Conservation (phyloP, 2,888 invertebrate species). For the Tenthredo mesomela region DNA sequence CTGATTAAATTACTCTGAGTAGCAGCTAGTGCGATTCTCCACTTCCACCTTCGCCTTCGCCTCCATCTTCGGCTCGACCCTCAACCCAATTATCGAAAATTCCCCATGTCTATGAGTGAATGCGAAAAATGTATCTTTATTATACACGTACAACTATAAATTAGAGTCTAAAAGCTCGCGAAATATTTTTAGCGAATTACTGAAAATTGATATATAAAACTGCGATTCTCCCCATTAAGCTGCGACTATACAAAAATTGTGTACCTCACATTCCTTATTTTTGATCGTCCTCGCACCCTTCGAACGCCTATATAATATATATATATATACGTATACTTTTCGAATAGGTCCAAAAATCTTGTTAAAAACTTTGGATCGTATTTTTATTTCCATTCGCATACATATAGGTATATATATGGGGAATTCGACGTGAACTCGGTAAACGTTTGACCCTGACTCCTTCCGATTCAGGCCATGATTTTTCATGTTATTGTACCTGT, state of each 20-base stretch:
- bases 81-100: background rate
- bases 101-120: background rate
- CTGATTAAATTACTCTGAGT: conserved; percentile 37
- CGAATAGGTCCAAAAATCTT: conserved; percentile 1
- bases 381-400: background rate
- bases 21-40: background rate
- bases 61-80: background rate
- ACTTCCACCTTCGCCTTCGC: too few species aligned
- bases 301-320: background rate
- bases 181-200: background rate
- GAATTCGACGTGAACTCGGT: too few species aligned
- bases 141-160: background rate
- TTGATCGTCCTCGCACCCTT: background rate
- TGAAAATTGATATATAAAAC: background rate
- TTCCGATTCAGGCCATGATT: too few species aligned
- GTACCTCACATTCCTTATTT: background rate
- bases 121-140: background rate
- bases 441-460: too few species aligned
- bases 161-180: background rate
- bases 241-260: background rate
- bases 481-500: too few species aligned
- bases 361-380: conserved; percentile 1
- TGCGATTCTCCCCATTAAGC: background rate
- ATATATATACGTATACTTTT: background rate
- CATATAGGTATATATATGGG: background rate